phyloP scores from a whole-genome alignment of 2,797 vertebrate species.

The Xerus rutilus region DNA sequence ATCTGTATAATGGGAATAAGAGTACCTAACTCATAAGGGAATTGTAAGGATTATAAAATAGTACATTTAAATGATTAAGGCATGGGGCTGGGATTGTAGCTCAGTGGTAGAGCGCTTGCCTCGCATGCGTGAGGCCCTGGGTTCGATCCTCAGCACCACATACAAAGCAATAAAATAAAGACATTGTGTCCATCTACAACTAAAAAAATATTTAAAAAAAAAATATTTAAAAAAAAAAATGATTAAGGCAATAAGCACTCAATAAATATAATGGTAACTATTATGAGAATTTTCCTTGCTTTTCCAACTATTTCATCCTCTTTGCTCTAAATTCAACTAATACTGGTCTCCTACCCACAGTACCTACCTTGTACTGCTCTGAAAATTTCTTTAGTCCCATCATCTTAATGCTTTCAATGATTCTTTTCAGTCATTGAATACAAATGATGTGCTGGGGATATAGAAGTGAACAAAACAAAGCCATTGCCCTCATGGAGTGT shows the following conservation, averaged over 20 bases:
- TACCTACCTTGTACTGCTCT: neutral
- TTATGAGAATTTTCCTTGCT: constrained; percentile 3
- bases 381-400: neutral
- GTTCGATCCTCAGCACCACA: too few species aligned
- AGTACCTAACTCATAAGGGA: neutral
- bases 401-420: neutral
- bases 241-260: neutral
- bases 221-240: too few species aligned
- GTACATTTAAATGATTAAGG: neutral
- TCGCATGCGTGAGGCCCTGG: too few species aligned
- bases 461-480: neutral
- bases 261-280: neutral
- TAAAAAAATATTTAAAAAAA: too few species aligned
- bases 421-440: neutral
- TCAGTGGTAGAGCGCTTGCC: too few species aligned
- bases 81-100: too few species aligned
- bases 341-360: neutral
- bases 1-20: neutral
- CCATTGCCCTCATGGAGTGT: neutral
- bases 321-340: constrained; percentile 32
- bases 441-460: neutral
- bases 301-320: constrained; percentile 18
- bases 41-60: neutral
- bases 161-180: too few species aligned
- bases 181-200: too few species aligned